Conservation (phyloP, 2,888 invertebrate genomes). For the Phania funesta region DNA sequence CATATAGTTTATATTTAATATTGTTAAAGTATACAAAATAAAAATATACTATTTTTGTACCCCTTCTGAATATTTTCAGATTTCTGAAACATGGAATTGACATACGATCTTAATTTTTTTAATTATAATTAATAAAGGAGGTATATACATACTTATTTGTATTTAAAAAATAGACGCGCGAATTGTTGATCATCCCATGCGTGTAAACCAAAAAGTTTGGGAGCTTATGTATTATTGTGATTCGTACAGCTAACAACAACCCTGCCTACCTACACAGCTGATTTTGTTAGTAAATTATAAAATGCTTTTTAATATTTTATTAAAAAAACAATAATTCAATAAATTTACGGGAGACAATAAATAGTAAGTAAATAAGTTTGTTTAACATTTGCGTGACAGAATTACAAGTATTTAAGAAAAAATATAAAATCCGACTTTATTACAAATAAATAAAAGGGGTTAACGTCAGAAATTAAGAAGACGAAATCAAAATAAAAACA, state of each 20-base stretch:
- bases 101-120: no score
- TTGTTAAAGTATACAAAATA: no score
- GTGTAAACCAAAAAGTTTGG: not conserved
- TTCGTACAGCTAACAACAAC: not conserved
- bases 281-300: not conserved
- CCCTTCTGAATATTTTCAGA: no score
- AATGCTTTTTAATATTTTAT: not conserved
- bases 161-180: no score
- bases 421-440: not conserved
- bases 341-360: not conserved
- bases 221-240: not conserved
- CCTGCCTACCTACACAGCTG: slow-evolving; percentile 24
- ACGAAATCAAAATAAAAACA: slow-evolving; percentile 15
- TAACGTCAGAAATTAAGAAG: slow-evolving; percentile 38
- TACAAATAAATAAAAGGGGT: not conserved
- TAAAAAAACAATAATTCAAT: not conserved
- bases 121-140: no score
- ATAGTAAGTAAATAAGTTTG: slow-evolving; percentile 9
- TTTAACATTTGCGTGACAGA: not conserved
- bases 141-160: no score
- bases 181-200: no score
- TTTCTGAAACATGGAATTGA: no score
- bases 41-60: no score
- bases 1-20: no score
- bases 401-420: not conserved